Evolutionary conservation across 2,113 vertebrate genomes (phyloP).

Genomic region (Rhabdornis inornatus): DNA sequence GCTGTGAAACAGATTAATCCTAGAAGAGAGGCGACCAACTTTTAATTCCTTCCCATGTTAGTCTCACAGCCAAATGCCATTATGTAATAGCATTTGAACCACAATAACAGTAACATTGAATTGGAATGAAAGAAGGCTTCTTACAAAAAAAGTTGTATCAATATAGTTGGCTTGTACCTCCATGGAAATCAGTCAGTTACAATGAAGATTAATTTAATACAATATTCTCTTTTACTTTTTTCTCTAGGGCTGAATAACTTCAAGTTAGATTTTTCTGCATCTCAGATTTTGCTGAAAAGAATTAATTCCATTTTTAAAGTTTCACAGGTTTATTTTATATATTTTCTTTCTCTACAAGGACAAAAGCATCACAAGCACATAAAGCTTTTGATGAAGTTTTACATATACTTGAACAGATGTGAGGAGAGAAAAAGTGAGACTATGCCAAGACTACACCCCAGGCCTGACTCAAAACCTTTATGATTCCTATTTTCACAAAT

Average conservation of each 20-base stretch:
- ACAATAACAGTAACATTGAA: neutral
- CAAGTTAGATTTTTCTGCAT: neutral
- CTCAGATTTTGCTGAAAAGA: neutral
- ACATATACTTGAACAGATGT: conserved; percentile 5
- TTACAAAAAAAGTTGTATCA: neutral
- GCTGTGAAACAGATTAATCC: neutral
- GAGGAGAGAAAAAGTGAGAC: neutral
- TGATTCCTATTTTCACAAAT: neutral
- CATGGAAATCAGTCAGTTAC: conserved; percentile 2
- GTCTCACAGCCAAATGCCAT: neutral
- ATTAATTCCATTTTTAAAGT: neutral
- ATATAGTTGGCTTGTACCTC: neutral
- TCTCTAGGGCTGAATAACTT: neutral
- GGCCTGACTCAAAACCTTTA: neutral
- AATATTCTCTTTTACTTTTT: neutral
- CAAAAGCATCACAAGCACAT: neutral
- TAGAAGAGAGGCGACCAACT: neutral
- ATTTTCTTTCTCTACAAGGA: neutral
- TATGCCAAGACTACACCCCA: neutral
- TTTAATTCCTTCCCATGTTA: conserved; percentile 4
- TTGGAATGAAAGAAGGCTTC: neutral
- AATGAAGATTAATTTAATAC: neutral
- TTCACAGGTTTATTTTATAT: neutral
- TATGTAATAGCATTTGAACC: neutral
- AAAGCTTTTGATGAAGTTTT: neutral